Conservation (phyloP, 2,797 vertebrate species). For the Alosa sapidissima region DNA sequence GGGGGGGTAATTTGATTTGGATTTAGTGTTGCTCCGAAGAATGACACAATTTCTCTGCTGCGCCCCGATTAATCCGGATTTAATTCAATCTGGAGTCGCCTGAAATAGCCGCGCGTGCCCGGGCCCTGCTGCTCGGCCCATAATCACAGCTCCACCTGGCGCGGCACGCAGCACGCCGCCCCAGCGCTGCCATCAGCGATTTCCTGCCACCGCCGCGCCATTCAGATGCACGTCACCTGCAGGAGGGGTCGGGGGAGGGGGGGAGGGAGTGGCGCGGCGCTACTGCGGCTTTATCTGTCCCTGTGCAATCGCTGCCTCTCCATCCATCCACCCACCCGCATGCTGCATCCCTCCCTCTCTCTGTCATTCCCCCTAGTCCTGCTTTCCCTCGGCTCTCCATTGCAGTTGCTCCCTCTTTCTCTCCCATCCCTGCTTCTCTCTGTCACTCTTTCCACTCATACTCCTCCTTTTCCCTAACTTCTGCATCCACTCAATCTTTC, state of each 20-base stretch:
- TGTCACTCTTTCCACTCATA: background rate
- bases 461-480: background rate
- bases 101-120: conserved; percentile 60
- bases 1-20: conserved; percentile 70
- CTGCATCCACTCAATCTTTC: background rate
- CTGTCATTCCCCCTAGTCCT: background rate
- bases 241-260: background rate
- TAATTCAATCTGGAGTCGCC: conserved; percentile 72
- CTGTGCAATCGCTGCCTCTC: background rate
- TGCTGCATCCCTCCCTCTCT: background rate
- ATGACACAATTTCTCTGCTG: conserved; percentile 70
- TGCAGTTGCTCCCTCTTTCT: background rate
- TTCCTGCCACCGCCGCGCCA: background rate
- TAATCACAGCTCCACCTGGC: conserved; percentile 48
- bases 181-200: background rate
- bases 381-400: background rate
- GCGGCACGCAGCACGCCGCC: background rate
- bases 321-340: background rate
- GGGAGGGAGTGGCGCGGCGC: background rate
- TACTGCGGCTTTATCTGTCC: background rate
- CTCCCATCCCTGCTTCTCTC: background rate
- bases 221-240: background rate
- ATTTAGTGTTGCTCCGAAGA: conserved; percentile 71
- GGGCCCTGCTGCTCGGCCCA: conserved; percentile 36
- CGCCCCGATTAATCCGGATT: conserved; percentile 71